Evolutionary conservation across 2,797 vertebrate species (phyloP), one percentile per base, ranked within the genome.

Genomic region (Uromys caudimaculatus): DNA sequence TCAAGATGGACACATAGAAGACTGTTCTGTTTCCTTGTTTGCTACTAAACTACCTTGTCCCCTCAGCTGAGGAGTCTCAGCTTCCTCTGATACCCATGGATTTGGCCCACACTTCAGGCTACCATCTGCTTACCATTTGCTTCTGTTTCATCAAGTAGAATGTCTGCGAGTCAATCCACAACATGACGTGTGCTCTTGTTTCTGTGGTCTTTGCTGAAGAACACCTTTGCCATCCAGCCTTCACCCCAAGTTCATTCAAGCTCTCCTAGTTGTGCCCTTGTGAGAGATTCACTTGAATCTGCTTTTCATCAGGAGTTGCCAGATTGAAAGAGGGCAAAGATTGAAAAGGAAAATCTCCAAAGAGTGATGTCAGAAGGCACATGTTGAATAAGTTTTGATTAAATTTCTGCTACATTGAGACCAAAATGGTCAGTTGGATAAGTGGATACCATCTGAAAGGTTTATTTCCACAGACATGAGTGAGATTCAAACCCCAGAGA

Each of bases 101-200:
- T 2, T 7, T 27, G 27, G 27, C 52, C n/a, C 29, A 58, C 13
- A 52, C 13, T 6, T n/a, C 60, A 14, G 12, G 6, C 1, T 16
- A 60, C 1, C 47, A 27, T 29, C 35, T 0, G 14, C 3, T 67
- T 23, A 44, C 4, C 6, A 44, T 60, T 38, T 35, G 21, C 21
- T 41, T 71, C 27, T 52, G 13, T 54, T 17, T 54, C 3, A 2
- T 1, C 35, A 11, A 32, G 6, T 44, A 17, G 56, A 13, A 24
- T 29, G 8, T 14, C 38, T 35, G 1, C 38, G 1, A 0, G 1
- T 8, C 44, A 50, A 23, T 11, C 41, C 12, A 23, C 1, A 23
- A 12, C 29, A 21, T 47, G 35, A 52, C 35, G 5, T 60, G 38
- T 35, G 12, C 19, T 27, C 32, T 7, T 38, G 9, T 19, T 41